Percentiles rank a stretch among this genome's conserved stretches.
phyloP scores from a whole-genome alignment of 1,140 invertebrate species.

The Zaprionus davidi region DNA sequence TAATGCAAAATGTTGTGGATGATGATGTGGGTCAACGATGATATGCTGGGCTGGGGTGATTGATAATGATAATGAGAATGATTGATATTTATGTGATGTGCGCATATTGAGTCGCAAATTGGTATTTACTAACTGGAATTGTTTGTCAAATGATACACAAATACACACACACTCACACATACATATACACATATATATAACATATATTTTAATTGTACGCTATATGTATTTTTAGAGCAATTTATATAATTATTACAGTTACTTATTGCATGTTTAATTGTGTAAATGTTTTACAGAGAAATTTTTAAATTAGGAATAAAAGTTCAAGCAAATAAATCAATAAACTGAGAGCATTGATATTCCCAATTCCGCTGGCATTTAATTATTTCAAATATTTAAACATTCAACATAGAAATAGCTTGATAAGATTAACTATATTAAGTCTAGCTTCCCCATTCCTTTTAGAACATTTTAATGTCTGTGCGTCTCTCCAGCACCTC shows the following conservation, averaged over 20 bases:
- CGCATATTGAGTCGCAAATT: conserved; percentile 64
- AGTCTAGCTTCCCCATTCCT: neutral
- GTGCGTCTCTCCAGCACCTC: conserved; percentile 86
- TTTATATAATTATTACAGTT: conserved; percentile 69
- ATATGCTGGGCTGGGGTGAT: conserved; percentile 1
- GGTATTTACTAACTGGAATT: conserved; percentile 79
- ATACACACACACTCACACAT: conserved; percentile 12
- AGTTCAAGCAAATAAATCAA: conserved; percentile 39
- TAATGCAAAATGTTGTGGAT: neutral
- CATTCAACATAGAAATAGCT: neutral
- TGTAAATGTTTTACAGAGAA: conserved; percentile 69
- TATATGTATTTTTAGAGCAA: conserved; percentile 80
- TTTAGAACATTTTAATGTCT: conserved; percentile 84
- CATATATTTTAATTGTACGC: conserved; percentile 64
- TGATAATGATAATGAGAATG: conserved; percentile 14
- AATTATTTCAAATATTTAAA: neutral
- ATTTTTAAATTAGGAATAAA: conserved; percentile 39
- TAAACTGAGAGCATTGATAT: conserved; percentile 37
- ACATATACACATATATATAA: conserved; percentile 38
- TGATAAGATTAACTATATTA: neutral
- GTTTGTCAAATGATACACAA: conserved; percentile 47
- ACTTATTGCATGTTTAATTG: conserved; percentile 62
- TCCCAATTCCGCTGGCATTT: conserved; percentile 2
- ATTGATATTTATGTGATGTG: conserved; percentile 63
- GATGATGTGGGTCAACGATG: conserved; percentile 36